Base-by-base conservation (phyloP, 2,113 vertebrate species). In the Chionodraco myersi region DNA sequence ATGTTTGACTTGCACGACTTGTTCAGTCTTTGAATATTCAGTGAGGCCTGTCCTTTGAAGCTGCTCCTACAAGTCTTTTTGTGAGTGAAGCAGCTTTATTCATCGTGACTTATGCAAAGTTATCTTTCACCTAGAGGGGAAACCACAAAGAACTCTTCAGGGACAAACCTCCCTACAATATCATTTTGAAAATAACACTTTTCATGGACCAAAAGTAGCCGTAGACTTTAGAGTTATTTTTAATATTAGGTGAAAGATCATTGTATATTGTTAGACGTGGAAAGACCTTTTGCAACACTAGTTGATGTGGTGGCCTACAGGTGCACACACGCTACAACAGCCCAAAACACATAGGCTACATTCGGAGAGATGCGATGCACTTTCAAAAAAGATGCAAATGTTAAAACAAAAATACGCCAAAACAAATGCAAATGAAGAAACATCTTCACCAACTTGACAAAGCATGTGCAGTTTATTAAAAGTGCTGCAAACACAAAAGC, bases 21-120 rank as follows among this genome's bases (percentile, higher is more conserved):
- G 72, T 82, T 80, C 72, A 14, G 52, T 30, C 76, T 78, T 66
- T 92, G 85, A 87, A 91, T 93, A 90, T 93, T 93, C 86, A 89
- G 73, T 0, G 54, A 78, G 77, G 60, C 56, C 60, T 57, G 77
- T 62, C 75, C 75, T 91, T 91, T 89, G 82, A 87, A 90, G 89
- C 66, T 72, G 60, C 62, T 86, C 75, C 57, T 44, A 21, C 14
- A 69, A 86, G 70, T 86, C 69, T 68, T 83, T 72, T 45, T 88
- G 83, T 85, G 73, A 88, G 66, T 26, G 45, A 44, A 85, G 77
- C 73, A 75, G 83, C 89, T 89, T 92, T 82, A 86, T 94, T 88
- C 77, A 84, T 82, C 65, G 80, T 89, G 86, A 86, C 89, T 82
- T 89, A 57, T 90, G 80, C 77, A 85, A 91, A 92, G 83, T 74